Base-by-base conservation (phyloP, 1,140 invertebrate genomes). In the Eubasilissa regina region DNA sequence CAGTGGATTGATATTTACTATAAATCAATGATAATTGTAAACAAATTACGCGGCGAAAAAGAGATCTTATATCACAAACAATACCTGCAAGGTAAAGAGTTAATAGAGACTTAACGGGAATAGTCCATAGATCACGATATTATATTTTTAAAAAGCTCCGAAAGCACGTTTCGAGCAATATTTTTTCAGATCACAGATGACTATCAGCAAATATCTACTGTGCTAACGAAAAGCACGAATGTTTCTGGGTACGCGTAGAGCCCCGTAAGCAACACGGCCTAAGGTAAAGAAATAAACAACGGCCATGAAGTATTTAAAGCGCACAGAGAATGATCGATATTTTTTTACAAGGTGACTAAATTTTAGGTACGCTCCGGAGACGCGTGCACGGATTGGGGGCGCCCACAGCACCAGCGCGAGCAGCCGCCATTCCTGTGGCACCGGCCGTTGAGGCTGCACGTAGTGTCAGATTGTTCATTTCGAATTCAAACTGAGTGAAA, bases 401-500 rank as follows among this genome's bases (percentile, higher is more conserved):
- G 70, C 70, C 53, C 10, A 44, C 0, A 47, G 51, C 48, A 56
- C 58, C 9, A 47, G 17, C 48, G 25, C 48, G 21, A 25, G 60
- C 75, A 21, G 15, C n/a, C 56, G n/a, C 75, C 75, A 77, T 77
- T 77, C 75, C 45, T 66, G 60, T 77, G 47, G 10, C 9, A 77
- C 21, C 58, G 75, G 60, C 75, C 47, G 60, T 15, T 44, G 60
- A 77, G 45, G 60, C 13, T 48, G 75, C 13, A 66, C 21, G 45
- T 55, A 15, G 12, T 15, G 21, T 48, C 60, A 47, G 58, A 47
- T 51, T 47, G 43, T 43, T 45, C 60, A 3, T 66, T 64, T 44
- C 75, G 53, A 44, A 77, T 77, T 77, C 75, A 77, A 77, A 77
- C 25, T 9, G 19, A 66, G 60, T 51, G 62, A 70, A 74, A 77